phyloP scores from a whole-genome alignment of 2,888 invertebrate species.

The Chymomyza procnemis region DNA sequence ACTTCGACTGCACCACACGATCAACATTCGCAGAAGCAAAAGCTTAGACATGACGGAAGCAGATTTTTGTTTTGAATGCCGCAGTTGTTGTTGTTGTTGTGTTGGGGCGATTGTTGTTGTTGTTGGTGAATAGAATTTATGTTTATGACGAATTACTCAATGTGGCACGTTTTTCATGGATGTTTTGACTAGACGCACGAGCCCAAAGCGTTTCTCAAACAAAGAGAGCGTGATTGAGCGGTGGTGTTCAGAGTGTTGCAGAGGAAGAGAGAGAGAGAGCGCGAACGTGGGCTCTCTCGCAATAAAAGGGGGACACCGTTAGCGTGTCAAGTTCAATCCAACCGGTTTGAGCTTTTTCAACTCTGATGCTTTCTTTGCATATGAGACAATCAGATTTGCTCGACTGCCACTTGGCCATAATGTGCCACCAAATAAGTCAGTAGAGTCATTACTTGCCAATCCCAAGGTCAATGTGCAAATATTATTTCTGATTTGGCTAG shows the following conservation, averaged over 20 bases:
- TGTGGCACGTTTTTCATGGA: neutral
- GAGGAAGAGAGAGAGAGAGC: too few relatives aligned
- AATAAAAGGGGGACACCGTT: slow-evolving; percentile 2
- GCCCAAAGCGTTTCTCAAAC: neutral
- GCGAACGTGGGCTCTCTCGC: neutral
- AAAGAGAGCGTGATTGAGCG: neutral
- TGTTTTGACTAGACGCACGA: neutral
- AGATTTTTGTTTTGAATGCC: neutral
- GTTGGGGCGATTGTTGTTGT: neutral
- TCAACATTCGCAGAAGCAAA: slow-evolving; percentile 39
- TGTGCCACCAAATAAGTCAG: slow-evolving; percentile 20
- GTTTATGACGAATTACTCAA: neutral
- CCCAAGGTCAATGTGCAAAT: slow-evolving; percentile 43
- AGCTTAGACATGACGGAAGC: slow-evolving; percentile 21
- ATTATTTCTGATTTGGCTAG: slow-evolving; percentile 19
- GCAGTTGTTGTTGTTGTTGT: slow-evolving; percentile 23
- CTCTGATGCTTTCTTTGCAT: neutral
- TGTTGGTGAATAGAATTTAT: neutral
- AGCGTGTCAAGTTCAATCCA: slow-evolving; percentile 52
- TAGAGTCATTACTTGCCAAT: slow-evolving; percentile 25
- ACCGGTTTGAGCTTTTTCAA: slow-evolving; percentile 38
- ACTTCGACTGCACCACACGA: neutral
- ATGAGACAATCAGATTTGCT: neutral
- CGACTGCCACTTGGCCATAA: neutral
- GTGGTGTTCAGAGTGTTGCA: too few relatives aligned